These are phyloP conservation scores for Antidorcas marsupialis DNA, from an alignment of 2,113 vertebrate genomes.

Conservation along the genomic window DNA sequence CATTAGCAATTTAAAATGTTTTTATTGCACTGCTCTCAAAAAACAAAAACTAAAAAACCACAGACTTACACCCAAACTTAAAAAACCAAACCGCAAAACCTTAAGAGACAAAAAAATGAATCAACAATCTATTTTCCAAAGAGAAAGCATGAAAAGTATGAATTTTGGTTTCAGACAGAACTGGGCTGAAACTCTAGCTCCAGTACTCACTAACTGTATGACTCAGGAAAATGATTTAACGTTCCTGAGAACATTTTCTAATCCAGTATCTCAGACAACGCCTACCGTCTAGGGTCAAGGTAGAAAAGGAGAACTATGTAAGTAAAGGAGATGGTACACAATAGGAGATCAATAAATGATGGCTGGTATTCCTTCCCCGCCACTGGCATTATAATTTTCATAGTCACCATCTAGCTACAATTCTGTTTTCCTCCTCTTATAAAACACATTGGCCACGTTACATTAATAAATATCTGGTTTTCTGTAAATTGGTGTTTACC, in stretches of 20 bases:
- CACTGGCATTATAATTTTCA: background rate
- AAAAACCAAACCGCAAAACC: background rate
- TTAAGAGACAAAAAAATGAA: background rate
- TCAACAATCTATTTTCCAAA: background rate
- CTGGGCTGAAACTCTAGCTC: background rate
- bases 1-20: background rate
- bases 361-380: background rate
- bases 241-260: background rate
- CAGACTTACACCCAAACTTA: background rate
- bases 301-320: background rate
- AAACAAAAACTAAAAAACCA: background rate
- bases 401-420: background rate
- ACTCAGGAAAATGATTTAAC: background rate
- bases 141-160: background rate
- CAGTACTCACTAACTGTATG: background rate
- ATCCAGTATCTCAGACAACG: background rate
- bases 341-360: background rate
- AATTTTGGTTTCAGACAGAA: background rate
- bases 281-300: background rate
- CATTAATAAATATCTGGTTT: background rate
- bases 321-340: background rate
- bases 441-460: background rate
- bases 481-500: slow-evolving; percentile 78
- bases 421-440: background rate
- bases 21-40: slow-evolving; percentile 16